phyloP scores from a whole-genome alignment of 2,797 vertebrate species.

The Tachyglossus aculeatus region DNA sequence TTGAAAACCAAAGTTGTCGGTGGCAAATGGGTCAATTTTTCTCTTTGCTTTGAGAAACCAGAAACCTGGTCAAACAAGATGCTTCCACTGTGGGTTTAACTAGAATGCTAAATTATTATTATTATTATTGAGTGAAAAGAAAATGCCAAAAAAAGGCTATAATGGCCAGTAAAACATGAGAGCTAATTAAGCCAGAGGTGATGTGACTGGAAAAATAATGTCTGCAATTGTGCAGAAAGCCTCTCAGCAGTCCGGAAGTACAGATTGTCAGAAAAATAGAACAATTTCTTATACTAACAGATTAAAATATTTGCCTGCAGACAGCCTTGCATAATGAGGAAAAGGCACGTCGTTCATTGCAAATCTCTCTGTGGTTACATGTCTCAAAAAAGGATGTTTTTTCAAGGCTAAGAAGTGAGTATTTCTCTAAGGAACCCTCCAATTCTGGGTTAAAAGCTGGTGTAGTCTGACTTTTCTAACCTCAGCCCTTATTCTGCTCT shows the following conservation, averaged over 20 bases:
- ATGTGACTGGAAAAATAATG: conserved; percentile 49
- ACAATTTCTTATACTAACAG: conserved; percentile 46
- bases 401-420: conserved; percentile 15
- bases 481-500: conserved; percentile 51
- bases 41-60: conserved; percentile 29
- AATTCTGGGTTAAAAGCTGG: conserved; percentile 74
- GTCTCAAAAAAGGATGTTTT: conserved; percentile 29
- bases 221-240: conserved; percentile 34
- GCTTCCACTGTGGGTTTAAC: conserved; percentile 17
- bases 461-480: conserved; percentile 70
- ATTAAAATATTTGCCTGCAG: conserved; percentile 44
- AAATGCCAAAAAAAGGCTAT: no score
- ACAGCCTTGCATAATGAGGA: conserved; percentile 18
- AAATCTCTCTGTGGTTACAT: conserved; percentile 17
- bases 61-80: conserved; percentile 31
- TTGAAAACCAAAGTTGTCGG: neutral
- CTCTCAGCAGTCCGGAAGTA: conserved; percentile 35
- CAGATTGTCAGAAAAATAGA: neutral
- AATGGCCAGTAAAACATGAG: conserved; percentile 43
- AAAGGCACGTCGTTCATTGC: conserved; percentile 33
- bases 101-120: conserved; percentile 22
- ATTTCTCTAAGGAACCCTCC: conserved; percentile 66
- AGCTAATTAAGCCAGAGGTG: conserved; percentile 40
- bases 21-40: conserved; percentile 19
- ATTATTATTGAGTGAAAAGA: no score